These are phyloP conservation scores for Bradynema listronoti DNA, from an alignment of 1,140 invertebrate species.

Conservation along the genomic window DNA sequence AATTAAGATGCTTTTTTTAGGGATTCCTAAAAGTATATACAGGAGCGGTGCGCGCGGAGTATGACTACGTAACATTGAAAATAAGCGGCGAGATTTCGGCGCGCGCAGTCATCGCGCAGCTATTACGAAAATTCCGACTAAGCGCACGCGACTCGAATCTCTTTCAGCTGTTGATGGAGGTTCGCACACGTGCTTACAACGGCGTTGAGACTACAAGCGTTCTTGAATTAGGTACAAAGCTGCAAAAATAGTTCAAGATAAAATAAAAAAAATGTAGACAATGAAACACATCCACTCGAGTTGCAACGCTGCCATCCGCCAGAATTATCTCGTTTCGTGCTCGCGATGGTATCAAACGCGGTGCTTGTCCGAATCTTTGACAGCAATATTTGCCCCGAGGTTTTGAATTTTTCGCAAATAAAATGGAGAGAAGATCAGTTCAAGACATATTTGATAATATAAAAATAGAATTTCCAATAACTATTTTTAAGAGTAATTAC, in stretches of 20 bases:
- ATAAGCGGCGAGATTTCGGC: constrained; percentile 25
- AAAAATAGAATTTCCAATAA: not conserved
- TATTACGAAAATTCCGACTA: constrained; percentile 37
- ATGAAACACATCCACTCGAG: constrained; percentile 33
- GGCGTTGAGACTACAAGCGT: constrained; percentile 34
- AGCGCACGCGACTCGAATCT: constrained; percentile 35
- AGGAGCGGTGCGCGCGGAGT: no score
- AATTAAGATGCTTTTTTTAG: no score
- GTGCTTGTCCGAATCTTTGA: constrained; percentile 36
- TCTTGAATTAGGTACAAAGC: constrained; percentile 39
- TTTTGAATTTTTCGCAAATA: constrained; percentile 6
- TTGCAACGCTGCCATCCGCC: constrained; percentile 40
- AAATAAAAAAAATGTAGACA: constrained; percentile 32
- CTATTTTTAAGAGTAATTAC: constrained; percentile 31
- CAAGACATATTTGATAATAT: not conserved
- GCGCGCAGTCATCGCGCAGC: constrained; percentile 24
- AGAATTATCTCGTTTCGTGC: constrained; percentile 37
- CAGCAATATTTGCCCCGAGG: constrained; percentile 33
- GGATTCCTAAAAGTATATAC: no score
- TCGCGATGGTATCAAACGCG: constrained; percentile 36
- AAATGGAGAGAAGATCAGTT: not conserved
- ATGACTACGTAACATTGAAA: constrained; percentile 46
- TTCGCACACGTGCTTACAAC: constrained; percentile 24
- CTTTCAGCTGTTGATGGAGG: constrained; percentile 44
- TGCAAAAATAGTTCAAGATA: no score